These are phyloP conservation scores for Aproaerema taeniolella DNA, from an alignment of 2,888 invertebrate species.

Conservation along the genomic window DNA sequence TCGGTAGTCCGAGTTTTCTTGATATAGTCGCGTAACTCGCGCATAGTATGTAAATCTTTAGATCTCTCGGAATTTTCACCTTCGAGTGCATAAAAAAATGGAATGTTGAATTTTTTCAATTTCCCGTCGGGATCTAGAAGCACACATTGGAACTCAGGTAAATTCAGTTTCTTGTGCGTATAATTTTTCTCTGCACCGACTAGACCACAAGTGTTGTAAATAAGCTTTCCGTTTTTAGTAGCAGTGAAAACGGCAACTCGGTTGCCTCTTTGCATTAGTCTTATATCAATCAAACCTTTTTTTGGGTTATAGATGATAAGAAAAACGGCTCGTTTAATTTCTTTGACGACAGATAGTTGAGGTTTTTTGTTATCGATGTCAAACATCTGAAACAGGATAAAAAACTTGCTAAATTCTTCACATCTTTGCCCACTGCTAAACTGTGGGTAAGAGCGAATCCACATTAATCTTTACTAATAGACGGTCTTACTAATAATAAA, in stretches of 20 bases:
- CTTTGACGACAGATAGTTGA: conserved; percentile 56
- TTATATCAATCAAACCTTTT: conserved; percentile 94
- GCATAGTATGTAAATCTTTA: conserved; percentile 90
- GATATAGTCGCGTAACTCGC: conserved; percentile 83
- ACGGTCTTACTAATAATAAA: too few relatives aligned
- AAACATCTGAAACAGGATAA: conserved; percentile 49
- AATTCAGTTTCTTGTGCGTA: conserved; percentile 74
- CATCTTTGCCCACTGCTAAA: too few relatives aligned
- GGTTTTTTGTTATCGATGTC: conserved; percentile 62
- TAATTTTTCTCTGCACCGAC: conserved; percentile 82
- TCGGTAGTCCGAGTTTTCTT: too few relatives aligned
- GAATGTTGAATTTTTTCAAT: conserved; percentile 89
- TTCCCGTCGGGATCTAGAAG: conserved; percentile 90
- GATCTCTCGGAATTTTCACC: conserved; percentile 92
- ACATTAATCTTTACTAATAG: too few relatives aligned
- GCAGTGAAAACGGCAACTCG: conserved; percentile 95
- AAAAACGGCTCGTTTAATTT: conserved; percentile 84
- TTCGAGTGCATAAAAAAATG: conserved; percentile 93
- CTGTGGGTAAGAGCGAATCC: too few relatives aligned
- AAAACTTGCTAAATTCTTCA: too few relatives aligned
- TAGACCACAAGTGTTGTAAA: conserved; percentile 89
- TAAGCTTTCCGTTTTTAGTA: conserved; percentile 87
- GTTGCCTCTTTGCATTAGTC: conserved; percentile 92
- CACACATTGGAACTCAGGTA: conserved; percentile 83
- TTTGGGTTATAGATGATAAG: conserved; percentile 95